Evolutionary conservation across 37 sponge, comb jelly and placozoan species (phyloP), one percentile per base, ranked within the genome.

Genomic region (Hormiphora californensis): DNA sequence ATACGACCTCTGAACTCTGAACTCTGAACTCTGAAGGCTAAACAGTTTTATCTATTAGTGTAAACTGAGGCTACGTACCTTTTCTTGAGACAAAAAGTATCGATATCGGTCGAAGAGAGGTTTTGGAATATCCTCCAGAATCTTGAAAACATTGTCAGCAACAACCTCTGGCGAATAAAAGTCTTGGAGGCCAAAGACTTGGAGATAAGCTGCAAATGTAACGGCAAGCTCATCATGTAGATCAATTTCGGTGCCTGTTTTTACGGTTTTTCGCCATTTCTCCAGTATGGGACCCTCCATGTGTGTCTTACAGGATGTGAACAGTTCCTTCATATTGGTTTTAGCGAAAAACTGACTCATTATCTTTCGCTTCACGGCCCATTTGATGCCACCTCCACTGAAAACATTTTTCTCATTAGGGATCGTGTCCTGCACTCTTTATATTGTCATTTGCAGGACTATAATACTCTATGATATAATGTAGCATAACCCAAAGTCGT

Each of bases 301-400:
- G 61, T 57, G 61, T 30, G 61, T 23, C 27, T 57, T 57, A 57
- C 61, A 57, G 30, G 9, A 5, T 5, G n/a, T 28, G 23, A 19
- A 57, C 7, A 57, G 23, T 57, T 57, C 61, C 61, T 57, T 30
- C 61, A 57, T 57, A 15, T 57, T 57, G 7, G 23, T 15, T 57
- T 57, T 57, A 5, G 61, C 61, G n/a, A 57, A 57, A 30, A 57
- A 57, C 7, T 30, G 61, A 23, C 30, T 28, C 61, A 57, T 57
- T 5, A 57, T 12, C n/a, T 57, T 57, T 15, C 61, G n/a, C 61
- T 57, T 57, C 61, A 57, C 61, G 17, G 61, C 61, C 61, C 61
- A 57, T 12, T 15, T 5, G 9, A 57, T 23, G 5, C 61, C 61
- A 5, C 61, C 61, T 21, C 61, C 61, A 57, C 61, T 57, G n/a